A percentile compares a stretch with the other conserved stretches of the same genome.
Evolutionary conservation across 2,113 vertebrate genomes (phyloP).

Genomic region (Pachypanchax playfairii): DNA sequence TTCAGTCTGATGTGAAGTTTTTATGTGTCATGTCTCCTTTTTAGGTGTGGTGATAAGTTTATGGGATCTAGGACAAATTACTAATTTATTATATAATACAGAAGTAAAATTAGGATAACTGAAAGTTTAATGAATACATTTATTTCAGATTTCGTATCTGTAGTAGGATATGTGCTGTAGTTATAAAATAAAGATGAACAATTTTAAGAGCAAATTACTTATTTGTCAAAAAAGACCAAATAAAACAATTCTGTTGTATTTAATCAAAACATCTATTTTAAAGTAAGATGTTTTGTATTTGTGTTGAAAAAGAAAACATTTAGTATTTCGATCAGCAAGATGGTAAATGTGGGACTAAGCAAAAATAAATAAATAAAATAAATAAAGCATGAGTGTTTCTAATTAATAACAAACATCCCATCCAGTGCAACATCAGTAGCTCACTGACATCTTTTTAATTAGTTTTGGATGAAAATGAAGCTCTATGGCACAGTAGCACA

Average conservation of each 20-base stretch:
- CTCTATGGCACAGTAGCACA: not conserved
- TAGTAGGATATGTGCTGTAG: not conserved
- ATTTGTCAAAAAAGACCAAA: too few species aligned
- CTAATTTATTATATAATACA: not conserved
- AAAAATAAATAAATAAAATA: too few species aligned
- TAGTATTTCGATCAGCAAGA: not conserved
- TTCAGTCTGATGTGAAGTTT: not conserved
- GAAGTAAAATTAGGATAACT: not conserved
- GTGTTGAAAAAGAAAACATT: not conserved
- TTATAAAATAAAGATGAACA: not conserved
- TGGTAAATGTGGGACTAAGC: not conserved
- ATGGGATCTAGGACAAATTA: not conserved
- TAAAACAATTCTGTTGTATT: too few species aligned
- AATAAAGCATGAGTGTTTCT: not conserved
- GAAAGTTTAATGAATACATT: conserved; percentile 1
- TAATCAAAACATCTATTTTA: not conserved
- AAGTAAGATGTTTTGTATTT: too few species aligned
- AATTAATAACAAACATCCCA: not conserved
- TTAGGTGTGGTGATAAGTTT: not conserved
- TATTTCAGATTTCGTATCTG: not conserved
- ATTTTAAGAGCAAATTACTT: too few species aligned
- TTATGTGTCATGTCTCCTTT: not conserved
- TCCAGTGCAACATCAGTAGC: not conserved
- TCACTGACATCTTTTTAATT: not conserved
- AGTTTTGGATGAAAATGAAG: not conserved